A percentile compares a stretch with the other conserved stretches of the same genome.
Conservation (phyloP, 2,797 vertebrate genomes). For the Centropyge bicolor region DNA sequence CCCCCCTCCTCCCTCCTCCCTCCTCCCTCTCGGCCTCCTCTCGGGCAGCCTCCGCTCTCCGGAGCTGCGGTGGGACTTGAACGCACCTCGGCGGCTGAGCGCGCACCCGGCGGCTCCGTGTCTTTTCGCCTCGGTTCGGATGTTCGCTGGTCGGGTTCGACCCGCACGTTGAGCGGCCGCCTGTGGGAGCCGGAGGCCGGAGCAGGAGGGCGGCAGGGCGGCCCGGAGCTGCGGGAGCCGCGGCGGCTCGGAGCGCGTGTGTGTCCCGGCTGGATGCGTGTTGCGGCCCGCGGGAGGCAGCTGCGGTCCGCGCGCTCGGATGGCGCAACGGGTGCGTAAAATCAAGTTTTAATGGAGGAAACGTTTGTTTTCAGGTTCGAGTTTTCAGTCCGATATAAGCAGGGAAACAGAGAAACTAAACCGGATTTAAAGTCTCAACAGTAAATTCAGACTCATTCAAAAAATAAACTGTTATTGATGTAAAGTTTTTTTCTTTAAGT, state of each 20-base stretch:
- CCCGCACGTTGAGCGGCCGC: not conserved
- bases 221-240: slow-evolving; percentile 11
- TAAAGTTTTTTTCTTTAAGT: not conserved
- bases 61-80: slow-evolving; percentile 67
- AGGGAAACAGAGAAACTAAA: not conserved
- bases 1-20: fast-evolving
- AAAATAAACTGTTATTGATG: not conserved
- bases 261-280: slow-evolving; percentile 68
- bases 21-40: not conserved
- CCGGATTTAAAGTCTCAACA: not conserved
- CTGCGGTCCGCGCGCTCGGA: slow-evolving; percentile 90
- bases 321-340: slow-evolving; percentile 97
- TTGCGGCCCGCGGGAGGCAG: slow-evolving; percentile 89
- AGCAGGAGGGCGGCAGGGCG: slow-evolving; percentile 26
- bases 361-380: not conserved
- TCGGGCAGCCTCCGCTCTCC: slow-evolving; percentile 20
- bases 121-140: slow-evolving; percentile 33
- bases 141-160: slow-evolving; percentile 16
- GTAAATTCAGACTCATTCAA: not conserved
- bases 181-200: slow-evolving; percentile 44
- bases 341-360: slow-evolving; percentile 74
- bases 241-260: not conserved
- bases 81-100: slow-evolving; percentile 47
- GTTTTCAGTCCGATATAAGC: too few species aligned
- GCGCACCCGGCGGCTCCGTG: slow-evolving; percentile 47